Evolutionary conservation across 1,140 invertebrate species (phyloP).

Genomic region (Zaprionus tsacasi): DNA sequence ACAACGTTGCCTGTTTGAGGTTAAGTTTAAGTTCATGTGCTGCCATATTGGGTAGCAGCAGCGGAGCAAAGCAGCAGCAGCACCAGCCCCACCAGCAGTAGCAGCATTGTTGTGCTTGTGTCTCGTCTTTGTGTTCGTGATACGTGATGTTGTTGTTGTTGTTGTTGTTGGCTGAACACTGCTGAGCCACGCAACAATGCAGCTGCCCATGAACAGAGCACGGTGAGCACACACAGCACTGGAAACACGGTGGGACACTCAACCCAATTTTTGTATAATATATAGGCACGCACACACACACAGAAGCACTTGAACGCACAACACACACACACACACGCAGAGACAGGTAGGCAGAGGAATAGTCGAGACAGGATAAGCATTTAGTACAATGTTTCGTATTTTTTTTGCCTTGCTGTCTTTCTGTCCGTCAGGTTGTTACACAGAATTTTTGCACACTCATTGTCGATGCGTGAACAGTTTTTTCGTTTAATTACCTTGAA

Average conservation of each 20-base stretch:
- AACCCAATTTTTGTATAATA: slow-evolving; percentile 52
- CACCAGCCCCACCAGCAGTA: neutral
- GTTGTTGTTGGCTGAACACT: slow-evolving; percentile 12
- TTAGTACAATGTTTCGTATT: slow-evolving; percentile 18
- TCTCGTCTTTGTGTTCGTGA: slow-evolving; percentile 14
- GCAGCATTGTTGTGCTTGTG: slow-evolving; percentile 35
- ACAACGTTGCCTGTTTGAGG: slow-evolving; percentile 45
- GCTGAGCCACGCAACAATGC: slow-evolving; percentile 38
- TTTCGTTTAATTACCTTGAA: slow-evolving; percentile 57
- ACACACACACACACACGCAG: slow-evolving; percentile 8
- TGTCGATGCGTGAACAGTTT: neutral
- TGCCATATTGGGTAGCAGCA: slow-evolving; percentile 46
- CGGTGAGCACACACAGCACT: slow-evolving; percentile 22
- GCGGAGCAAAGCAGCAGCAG: slow-evolving; percentile 4
- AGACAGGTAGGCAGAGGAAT: neutral
- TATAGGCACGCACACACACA: slow-evolving; percentile 26
- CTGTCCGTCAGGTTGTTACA: neutral
- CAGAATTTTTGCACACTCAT: slow-evolving; percentile 41
- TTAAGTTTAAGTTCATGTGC: slow-evolving; percentile 56
- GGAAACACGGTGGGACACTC: slow-evolving; percentile 40
- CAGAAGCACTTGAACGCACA: slow-evolving; percentile 1
- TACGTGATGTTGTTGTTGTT: slow-evolving; percentile 8
- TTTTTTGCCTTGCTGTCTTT: slow-evolving; percentile 4
- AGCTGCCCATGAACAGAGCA: slow-evolving; percentile 22
- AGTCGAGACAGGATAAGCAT: slow-evolving; percentile 20